A percentile compares a stretch with the other conserved stretches of the same genome.
These are phyloP conservation scores for Cyprinus carpio DNA, from an alignment of 2,113 vertebrate genomes.

Conservation along the genomic window DNA sequence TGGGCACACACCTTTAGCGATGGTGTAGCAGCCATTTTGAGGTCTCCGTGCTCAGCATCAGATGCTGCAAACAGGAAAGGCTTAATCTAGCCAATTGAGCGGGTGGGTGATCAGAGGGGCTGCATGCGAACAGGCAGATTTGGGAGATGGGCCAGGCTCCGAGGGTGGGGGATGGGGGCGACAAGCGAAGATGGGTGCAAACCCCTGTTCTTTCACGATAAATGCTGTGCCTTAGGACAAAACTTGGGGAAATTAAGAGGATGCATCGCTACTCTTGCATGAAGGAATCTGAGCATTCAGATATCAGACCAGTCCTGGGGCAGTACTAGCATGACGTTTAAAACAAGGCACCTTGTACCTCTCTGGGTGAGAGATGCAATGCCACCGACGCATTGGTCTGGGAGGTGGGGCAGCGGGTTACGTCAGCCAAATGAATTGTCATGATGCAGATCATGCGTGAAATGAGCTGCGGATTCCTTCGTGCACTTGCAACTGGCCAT, in stretches of 20 bases:
- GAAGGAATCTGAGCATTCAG: conserved; percentile 42
- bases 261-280: conserved; percentile 43
- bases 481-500: conserved; percentile 62
- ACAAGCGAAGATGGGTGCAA: conserved; percentile 32
- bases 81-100: conserved; percentile 55
- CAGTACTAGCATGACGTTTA: conserved; percentile 15
- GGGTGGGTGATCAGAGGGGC: conserved; percentile 53
- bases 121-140: conserved; percentile 48
- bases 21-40: conserved; percentile 61
- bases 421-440: conserved; percentile 73
- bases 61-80: conserved; percentile 54
- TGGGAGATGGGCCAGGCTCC: conserved; percentile 52
- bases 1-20: conserved; percentile 47
- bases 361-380: conserved; percentile 39
- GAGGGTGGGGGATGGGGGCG: conserved; percentile 17
- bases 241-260: conserved; percentile 13
- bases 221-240: conserved; percentile 35
- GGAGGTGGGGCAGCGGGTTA: conserved; percentile 59
- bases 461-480: conserved; percentile 69
- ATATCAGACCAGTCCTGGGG: conserved; percentile 21
- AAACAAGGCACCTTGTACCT: conserved; percentile 28
- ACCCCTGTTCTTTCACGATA: conserved; percentile 44
- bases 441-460: conserved; percentile 71
- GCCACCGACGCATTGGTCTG: conserved; percentile 43
- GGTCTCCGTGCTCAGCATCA: conserved; percentile 41